Base-by-base conservation (phyloP, 2,113 vertebrate genomes). In the Eulemur rufifrons region DNA sequence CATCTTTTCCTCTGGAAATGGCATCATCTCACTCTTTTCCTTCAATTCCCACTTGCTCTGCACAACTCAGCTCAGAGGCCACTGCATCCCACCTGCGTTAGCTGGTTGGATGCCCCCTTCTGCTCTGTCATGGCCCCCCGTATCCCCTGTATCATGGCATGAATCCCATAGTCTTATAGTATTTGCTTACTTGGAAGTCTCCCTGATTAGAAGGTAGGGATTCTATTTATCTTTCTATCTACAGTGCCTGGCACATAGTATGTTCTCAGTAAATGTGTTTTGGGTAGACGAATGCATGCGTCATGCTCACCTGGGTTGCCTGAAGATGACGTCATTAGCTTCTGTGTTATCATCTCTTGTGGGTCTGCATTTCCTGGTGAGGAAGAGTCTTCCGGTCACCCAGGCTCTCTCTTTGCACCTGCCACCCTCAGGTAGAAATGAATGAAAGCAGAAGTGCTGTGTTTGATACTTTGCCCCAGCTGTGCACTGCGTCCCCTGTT, bases 361-460 rank as follows among this genome's bases (percentile, higher is more conserved):
- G 39, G 56, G 23, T 61, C 63, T 68, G 54, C 59, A 74, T 92
- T 74, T 94, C 64, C 74, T 85, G 78, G 23, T n/a, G 8, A 94
- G 47, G 56, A 92, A 89, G 61, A 6, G 11, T 71, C 39, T 71
- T 61, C 71, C 63, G 59, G 59, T 32, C 63, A 45, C 12, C 52
- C 6, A 42, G 66, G 32, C 14, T 76, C 63, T 42, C 8, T 83
- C 61, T 88, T 47, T 69, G 23, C 13, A 93, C 14, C 6, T 63
- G n/a, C 47, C 10, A 34, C 25, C 76, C 34, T 83, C 27, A 23
- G 52, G 47, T 6, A 59, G 81, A 69, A 71, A 80, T 37, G 47
- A 90, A 78, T 52, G 37, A 50, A 54, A 76, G 50, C 47, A 61
- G 25, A 81, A 27, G 3, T 47, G 18, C 14, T 88, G 14, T 89